phyloP scores from a whole-genome alignment of 2,888 invertebrate genomes.

The Agrotis ipsilon region DNA sequence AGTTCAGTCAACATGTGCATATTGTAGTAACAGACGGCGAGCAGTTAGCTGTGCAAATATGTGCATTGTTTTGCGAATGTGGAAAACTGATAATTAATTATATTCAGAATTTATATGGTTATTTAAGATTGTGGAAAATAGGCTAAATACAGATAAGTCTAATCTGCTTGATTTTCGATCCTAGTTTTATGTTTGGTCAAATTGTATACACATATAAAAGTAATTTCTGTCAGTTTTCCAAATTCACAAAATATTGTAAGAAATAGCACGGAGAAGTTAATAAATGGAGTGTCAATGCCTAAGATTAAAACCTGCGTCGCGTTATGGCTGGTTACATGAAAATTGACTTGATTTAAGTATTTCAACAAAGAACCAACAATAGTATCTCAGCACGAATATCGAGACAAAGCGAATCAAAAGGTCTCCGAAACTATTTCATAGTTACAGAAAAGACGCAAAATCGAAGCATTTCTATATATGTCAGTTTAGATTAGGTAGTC shows the following conservation, averaged over 20 bases:
- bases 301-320: too few species aligned
- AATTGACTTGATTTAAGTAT: too few species aligned
- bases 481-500: too few species aligned
- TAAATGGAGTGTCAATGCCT: constrained; percentile 42
- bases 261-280: constrained; percentile 28
- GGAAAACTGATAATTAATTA: constrained; percentile 32
- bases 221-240: constrained; percentile 1
- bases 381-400: too few species aligned
- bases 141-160: neutral
- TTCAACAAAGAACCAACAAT: too few species aligned
- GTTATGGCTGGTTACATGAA: too few species aligned
- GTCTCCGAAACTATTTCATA: too few species aligned
- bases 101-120: neutral
- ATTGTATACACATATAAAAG: too few species aligned
- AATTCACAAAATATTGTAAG: constrained; percentile 29
- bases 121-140: neutral
- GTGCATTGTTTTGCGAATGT: constrained; percentile 27
- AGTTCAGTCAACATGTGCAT: constrained; percentile 40
- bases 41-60: constrained; percentile 52
- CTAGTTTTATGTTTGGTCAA: neutral
- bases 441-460: too few species aligned
- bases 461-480: too few species aligned
- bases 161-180: neutral
- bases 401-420: too few species aligned
- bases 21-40: constrained; percentile 26